Evolutionary conservation across 2,888 invertebrate species (phyloP).

Genomic region (Arctia plantaginis): DNA sequence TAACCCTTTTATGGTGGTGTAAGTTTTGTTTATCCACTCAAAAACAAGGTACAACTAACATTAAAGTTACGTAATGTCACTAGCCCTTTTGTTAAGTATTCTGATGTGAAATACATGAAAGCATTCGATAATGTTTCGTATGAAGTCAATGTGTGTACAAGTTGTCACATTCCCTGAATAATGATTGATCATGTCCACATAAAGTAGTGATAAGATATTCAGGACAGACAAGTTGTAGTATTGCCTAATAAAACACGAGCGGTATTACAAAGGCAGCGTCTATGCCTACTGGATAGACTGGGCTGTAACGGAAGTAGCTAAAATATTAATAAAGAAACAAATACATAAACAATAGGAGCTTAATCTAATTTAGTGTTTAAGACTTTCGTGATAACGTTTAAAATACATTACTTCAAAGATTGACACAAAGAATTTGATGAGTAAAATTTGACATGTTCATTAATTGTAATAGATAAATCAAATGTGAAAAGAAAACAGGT

Average conservation of each 20-base stretch:
- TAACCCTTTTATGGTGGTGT: no score
- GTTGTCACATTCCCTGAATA: constrained; percentile 4
- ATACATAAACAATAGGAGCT: background rate
- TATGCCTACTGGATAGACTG: background rate
- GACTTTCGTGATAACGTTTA: background rate
- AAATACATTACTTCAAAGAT: background rate
- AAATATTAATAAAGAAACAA: background rate
- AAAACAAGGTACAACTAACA: no score
- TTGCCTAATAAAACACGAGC: constrained; percentile 28
- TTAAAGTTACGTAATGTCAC: background rate
- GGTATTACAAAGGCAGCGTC: constrained; percentile 10
- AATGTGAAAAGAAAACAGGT: no score
- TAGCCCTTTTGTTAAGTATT: background rate
- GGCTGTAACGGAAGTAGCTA: background rate
- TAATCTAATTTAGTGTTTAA: background rate
- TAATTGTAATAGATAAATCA: no score
- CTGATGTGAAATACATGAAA: background rate
- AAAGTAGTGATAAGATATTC: constrained; percentile 9
- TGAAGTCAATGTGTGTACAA: background rate
- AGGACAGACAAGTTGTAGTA: background rate
- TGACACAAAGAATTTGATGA: background rate
- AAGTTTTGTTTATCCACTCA: no score
- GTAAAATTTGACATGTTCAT: background rate
- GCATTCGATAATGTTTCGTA: background rate
- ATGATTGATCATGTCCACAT: background rate